A percentile compares a stretch with the other conserved stretches of the same genome.
Conservation (phyloP, 2,113 vertebrate genomes). For the Verasper variegatus region DNA sequence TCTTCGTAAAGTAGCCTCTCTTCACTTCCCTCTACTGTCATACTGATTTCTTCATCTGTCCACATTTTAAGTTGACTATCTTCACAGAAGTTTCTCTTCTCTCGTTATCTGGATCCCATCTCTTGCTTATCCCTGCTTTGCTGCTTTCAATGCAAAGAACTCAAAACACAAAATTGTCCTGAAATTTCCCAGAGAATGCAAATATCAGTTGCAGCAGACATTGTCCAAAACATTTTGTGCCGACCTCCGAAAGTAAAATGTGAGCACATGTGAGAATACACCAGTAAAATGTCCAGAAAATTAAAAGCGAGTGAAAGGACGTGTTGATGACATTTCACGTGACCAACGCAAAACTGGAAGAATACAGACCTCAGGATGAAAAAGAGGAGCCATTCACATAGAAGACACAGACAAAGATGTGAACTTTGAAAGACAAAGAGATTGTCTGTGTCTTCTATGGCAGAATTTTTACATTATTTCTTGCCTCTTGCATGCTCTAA, state of each 20-base stretch:
- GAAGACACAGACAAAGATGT: not conserved
- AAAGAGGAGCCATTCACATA: no score
- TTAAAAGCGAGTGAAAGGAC: not conserved
- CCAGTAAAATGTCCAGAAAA: not conserved
- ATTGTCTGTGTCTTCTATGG: no score
- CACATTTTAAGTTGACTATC: not conserved
- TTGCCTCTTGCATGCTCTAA: no score
- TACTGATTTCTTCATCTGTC: not conserved
- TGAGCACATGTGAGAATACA: not conserved
- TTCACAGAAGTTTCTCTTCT: no score
- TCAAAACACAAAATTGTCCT: not conserved
- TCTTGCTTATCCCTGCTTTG: not conserved
- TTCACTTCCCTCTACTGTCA: not conserved
- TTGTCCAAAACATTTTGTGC: not conserved
- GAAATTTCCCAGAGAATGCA: not conserved
- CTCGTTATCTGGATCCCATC: no score
- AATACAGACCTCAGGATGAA: not conserved
- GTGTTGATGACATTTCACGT: not conserved
- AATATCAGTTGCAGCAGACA: not conserved
- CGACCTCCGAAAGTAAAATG: not conserved
- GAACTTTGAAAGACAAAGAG: no score
- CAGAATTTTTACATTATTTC: no score
- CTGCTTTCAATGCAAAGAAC: not conserved
- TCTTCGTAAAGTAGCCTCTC: conserved; percentile 4
- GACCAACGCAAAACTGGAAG: not conserved